Evolutionary conservation across 2,113 vertebrate species (phyloP).

Genomic region (Gymnobelideus leadbeateri): DNA sequence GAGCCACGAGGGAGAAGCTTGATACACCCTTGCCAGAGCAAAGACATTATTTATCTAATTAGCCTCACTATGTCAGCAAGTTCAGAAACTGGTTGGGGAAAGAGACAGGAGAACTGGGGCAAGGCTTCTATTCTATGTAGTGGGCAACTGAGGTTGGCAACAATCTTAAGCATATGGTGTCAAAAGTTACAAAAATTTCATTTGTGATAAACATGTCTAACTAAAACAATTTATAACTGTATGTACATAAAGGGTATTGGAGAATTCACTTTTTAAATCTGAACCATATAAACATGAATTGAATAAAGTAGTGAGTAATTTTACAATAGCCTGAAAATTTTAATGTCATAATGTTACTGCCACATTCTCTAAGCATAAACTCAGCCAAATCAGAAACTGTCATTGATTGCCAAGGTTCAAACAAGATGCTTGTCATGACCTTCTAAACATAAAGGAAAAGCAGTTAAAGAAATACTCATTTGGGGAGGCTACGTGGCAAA

Average conservation of each 20-base stretch:
- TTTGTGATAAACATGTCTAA: neutral
- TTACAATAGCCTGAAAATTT: conserved; percentile 43
- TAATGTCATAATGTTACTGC: neutral
- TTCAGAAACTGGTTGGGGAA: neutral
- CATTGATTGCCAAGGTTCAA: conserved; percentile 31
- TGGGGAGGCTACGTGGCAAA: too few species aligned
- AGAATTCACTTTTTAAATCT: neutral
- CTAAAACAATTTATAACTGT: conserved; percentile 33
- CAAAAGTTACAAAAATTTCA: neutral
- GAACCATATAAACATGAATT: neutral
- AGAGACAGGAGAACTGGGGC: neutral
- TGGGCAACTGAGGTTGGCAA: neutral
- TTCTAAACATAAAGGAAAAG: conserved; percentile 21
- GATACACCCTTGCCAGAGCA: neutral
- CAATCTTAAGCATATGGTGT: neutral
- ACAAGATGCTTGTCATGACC: conserved; percentile 13
- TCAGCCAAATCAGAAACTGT: conserved; percentile 23
- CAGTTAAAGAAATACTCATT: conserved; percentile 7
- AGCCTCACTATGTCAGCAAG: neutral
- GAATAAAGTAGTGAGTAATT: conserved; percentile 16
- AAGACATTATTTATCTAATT: neutral
- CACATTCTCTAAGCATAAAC: conserved; percentile 12
- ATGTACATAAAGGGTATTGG: neutral
- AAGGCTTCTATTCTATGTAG: neutral
- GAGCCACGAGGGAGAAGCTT: neutral